Evolutionary conservation across 2,888 invertebrate species (phyloP).

Genomic region (Lithophane ornitopus): DNA sequence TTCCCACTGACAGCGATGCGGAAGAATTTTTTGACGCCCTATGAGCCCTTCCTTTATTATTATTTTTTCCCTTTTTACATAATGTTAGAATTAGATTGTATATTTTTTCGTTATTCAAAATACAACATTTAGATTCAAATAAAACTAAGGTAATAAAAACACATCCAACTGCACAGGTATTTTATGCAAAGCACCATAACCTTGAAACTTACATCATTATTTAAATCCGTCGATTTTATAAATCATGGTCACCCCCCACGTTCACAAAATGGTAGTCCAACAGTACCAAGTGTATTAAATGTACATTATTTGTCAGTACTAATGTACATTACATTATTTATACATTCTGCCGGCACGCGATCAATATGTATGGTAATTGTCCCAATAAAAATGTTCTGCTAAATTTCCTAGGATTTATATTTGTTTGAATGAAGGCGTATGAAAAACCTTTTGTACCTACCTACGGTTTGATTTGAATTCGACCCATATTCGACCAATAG

Average conservation of each 20-base stretch:
- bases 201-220: slow-evolving; percentile 5
- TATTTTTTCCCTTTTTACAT: no score
- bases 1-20: no score
- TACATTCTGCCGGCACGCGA: slow-evolving; percentile 52
- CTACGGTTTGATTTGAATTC: no score
- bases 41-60: no score
- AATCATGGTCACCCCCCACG: slow-evolving; percentile 24
- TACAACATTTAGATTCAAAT: background rate
- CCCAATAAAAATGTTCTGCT: slow-evolving; percentile 31
- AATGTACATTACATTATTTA: slow-evolving; percentile 50
- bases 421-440: slow-evolving; percentile 18
- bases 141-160: background rate
- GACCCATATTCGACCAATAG: no score
- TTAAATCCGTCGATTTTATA: slow-evolving; percentile 13
- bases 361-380: slow-evolving; percentile 48
- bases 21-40: no score
- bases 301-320: slow-evolving; percentile 25
- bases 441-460: background rate
- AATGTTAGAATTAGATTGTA: no score
- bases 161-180: background rate
- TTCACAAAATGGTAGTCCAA: slow-evolving; percentile 13
- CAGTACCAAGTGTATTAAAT: slow-evolving; percentile 42
- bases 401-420: slow-evolving; percentile 24
- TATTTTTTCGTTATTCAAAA: no score
- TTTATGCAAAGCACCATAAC: background rate